Evolutionary conservation across 2,888 invertebrate genomes (phyloP), one percentile per base, ranked within the genome.

Genomic region (Pachymerium ferrugineum): DNA sequence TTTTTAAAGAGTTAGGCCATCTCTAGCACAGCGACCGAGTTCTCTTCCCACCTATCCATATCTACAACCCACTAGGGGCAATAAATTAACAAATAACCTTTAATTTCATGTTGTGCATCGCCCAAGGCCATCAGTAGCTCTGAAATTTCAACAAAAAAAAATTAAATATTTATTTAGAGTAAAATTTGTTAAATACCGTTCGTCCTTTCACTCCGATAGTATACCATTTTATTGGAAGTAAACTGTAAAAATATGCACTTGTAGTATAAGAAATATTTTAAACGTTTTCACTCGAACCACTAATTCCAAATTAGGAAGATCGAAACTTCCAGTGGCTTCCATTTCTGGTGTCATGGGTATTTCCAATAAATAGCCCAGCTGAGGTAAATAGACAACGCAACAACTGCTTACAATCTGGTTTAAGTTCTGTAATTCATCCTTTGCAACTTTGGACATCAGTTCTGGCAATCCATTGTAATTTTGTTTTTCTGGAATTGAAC

Each of bases 41-140:
- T n/a, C n/a, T n/a, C n/a, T n/a, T n/a, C n/a, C n/a, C n/a, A n/a
- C n/a, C n/a, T n/a, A n/a, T n/a, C n/a, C n/a, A n/a, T n/a, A n/a
- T n/a, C n/a, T n/a, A n/a, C n/a, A n/a, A n/a, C n/a, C n/a, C n/a
- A n/a, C n/a, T n/a, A n/a, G n/a, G n/a, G n/a, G 6, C 38, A 38
- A 16, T n/a, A 38, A 38, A 38, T 10, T 47, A 4, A 3, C 22
- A 38, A 8, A 16, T 16, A 77, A 81, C 83, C 83, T 78, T 80
- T 87, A 79, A 94, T 92, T 80, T 90, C 90, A 12, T 89, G 86
- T 79, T 90, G 88, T 38, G 90, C 88, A 82, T 94, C 91, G 38
- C 94, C 94, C 75, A 93, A 85, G 77, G 88, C 84, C 75, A 85
- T 83, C 81, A 95, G 94, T 78, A 94, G 80, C 80, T 92, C 92